phyloP scores from a whole-genome alignment of 2,113 vertebrate species.

The Nanorana parkeri region DNA sequence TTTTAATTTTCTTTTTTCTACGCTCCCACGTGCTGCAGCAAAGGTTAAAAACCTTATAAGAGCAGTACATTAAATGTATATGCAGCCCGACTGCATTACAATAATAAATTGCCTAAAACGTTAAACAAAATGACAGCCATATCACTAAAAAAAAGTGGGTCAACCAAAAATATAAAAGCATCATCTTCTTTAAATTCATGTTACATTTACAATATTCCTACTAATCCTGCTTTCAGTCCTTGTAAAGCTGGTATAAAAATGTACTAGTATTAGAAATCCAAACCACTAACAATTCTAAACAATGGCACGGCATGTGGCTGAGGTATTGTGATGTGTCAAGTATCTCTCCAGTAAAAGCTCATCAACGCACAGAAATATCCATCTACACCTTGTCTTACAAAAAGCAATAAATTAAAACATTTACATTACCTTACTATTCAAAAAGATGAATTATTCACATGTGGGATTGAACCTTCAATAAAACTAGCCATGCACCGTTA shows the following conservation, averaged over 20 bases:
- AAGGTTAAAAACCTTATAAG: too few relatives aligned
- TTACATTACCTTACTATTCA: not conserved
- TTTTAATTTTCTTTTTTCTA: too few relatives aligned
- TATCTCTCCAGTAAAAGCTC: constrained; percentile 42
- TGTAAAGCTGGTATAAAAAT: constrained; percentile 1
- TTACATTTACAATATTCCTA: not conserved
- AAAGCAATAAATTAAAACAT: not conserved
- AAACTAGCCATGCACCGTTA: not conserved
- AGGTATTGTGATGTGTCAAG: constrained; percentile 52
- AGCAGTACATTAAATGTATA: too few relatives aligned
- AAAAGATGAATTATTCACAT: constrained; percentile 5
- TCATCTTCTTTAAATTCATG: constrained; percentile 16
- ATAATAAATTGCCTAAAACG: too few relatives aligned
- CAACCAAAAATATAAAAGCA: not conserved
- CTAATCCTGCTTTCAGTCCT: constrained; percentile 1
- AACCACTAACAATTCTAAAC: constrained; percentile 5
- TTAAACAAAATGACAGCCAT: too few relatives aligned
- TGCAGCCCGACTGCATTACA: too few relatives aligned
- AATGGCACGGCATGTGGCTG: constrained; percentile 31
- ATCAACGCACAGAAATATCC: constrained; percentile 49
- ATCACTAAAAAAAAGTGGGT: not conserved
- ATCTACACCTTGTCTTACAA: not conserved
- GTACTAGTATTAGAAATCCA: not conserved
- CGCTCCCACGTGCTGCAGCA: too few relatives aligned
- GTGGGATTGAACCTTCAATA: not conserved